Evolutionary conservation across 2,797 vertebrate species (phyloP).

Genomic region (Odontamblyopus rebecca): DNA sequence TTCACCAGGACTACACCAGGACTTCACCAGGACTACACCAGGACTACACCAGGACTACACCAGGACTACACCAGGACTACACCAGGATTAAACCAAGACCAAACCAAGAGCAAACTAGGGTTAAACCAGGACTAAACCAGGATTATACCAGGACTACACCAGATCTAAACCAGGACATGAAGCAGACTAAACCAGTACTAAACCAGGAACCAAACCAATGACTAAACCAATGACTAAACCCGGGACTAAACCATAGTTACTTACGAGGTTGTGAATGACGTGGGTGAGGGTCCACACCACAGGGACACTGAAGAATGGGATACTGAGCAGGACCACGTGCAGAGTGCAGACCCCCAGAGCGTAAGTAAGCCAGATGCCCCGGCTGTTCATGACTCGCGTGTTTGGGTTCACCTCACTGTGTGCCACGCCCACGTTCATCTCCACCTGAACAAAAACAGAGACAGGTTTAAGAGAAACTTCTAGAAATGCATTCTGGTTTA

Average conservation of each 20-base stretch:
- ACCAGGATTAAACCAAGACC: too few relatives aligned
- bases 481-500: too few relatives aligned
- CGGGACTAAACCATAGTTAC: slow-evolving; percentile 26
- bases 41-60: neutral
- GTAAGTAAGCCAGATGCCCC: slow-evolving; percentile 97
- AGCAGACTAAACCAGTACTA: too few relatives aligned
- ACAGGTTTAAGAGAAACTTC: neutral
- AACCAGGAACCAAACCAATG: neutral
- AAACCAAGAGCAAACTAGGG: neutral
- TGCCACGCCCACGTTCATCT: slow-evolving; percentile 97
- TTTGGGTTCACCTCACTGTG: slow-evolving; percentile 99
- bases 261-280: slow-evolving; percentile 96
- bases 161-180: neutral
- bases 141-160: neutral
- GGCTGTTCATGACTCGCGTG: slow-evolving; percentile 96
- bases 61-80: neutral
- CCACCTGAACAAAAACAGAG: slow-evolving; percentile 57
- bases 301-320: slow-evolving; percentile 95
- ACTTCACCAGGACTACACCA: neutral
- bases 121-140: neutral
- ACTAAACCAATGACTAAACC: neutral
- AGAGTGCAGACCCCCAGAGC: slow-evolving; percentile 91
- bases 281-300: slow-evolving; percentile 97
- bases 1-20: neutral
- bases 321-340: slow-evolving; percentile 94